These are phyloP conservation scores for Entomobrya multifasciata DNA, from an alignment of 2,888 invertebrate species.

Conservation along the genomic window DNA sequence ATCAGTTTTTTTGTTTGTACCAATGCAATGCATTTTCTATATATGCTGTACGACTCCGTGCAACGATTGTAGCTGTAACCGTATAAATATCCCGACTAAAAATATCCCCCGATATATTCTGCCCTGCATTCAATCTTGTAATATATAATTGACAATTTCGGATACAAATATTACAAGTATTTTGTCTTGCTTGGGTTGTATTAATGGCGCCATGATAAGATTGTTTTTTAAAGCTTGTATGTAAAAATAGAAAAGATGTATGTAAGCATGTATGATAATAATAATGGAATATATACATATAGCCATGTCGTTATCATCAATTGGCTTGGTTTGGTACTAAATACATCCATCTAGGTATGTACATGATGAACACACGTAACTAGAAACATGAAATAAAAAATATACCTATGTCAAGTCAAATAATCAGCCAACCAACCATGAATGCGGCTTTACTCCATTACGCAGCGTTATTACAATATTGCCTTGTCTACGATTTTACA, in stretches of 20 bases:
- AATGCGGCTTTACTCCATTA: slow-evolving; percentile 67
- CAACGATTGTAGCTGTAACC: no score
- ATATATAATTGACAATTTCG: not conserved
- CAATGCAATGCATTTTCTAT: no score
- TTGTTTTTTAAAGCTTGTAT: slow-evolving; percentile 2
- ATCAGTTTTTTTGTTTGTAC: no score
- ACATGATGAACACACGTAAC: no score
- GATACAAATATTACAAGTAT: not conserved
- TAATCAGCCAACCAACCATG: slow-evolving; percentile 61
- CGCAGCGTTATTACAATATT: slow-evolving; percentile 21
- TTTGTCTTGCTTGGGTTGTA: slow-evolving; percentile 10
- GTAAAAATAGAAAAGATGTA: slow-evolving; percentile 24
- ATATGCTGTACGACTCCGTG: no score
- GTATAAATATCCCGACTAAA: no score
- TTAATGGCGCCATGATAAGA: not conserved
- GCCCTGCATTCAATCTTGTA: no score
- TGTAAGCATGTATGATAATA: slow-evolving; percentile 40
- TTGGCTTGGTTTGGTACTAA: slow-evolving; percentile 31
- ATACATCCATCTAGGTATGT: no score
- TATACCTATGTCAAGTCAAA: slow-evolving; percentile 21
- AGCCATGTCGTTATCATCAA: not conserved
- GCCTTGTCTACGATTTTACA: not conserved
- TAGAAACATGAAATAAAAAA: not conserved
- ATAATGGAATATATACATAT: no score
- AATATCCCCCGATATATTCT: no score